Percentiles rank a stretch among this genome's conserved stretches.
Conservation (phyloP, 2,888 invertebrate genomes). For the Omphaloscelis lunosa region DNA sequence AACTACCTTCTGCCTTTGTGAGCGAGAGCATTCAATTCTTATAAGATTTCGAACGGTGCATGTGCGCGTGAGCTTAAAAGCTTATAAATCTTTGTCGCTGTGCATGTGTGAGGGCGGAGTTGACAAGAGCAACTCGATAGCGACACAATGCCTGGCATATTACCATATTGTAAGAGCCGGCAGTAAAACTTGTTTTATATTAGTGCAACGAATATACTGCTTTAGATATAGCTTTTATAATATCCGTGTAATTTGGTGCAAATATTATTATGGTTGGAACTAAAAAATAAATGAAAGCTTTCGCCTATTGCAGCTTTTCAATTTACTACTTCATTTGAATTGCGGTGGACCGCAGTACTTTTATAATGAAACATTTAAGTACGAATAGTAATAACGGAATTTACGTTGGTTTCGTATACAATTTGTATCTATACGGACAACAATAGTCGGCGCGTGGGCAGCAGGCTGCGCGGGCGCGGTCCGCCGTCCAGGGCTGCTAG, state of each 20-base stretch:
- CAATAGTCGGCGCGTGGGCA: conserved; percentile 75
- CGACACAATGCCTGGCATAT: conserved; percentile 83
- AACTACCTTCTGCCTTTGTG: conserved; percentile 68
- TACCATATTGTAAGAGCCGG: conserved; percentile 74
- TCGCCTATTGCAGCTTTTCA: conserved; percentile 22
- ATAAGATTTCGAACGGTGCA: conserved; percentile 60
- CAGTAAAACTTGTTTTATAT: conserved; percentile 66
- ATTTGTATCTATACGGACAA: conserved; percentile 69
- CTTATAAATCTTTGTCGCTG: conserved; percentile 83
- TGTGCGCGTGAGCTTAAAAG: conserved; percentile 84
- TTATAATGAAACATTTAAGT: conserved; percentile 35
- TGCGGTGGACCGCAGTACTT: conserved; percentile 40
- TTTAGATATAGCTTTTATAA: conserved; percentile 44
- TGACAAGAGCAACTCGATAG: conserved; percentile 78
- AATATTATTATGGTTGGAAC: conserved; percentile 39
- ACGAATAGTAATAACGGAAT: conserved; percentile 62
- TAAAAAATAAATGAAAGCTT: conserved; percentile 20
- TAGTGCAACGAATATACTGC: conserved; percentile 46
- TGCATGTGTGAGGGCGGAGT: conserved; percentile 75
- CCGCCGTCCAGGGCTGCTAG: conserved; percentile 68
- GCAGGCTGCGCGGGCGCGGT: conserved; percentile 71
- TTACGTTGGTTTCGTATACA: conserved; percentile 56
- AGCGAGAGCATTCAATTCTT: conserved; percentile 71
- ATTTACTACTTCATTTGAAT: conserved; percentile 38
- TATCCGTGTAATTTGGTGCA: conserved; percentile 31